Conservation (phyloP, 2,888 invertebrate genomes). For the Melanotus villosus region DNA sequence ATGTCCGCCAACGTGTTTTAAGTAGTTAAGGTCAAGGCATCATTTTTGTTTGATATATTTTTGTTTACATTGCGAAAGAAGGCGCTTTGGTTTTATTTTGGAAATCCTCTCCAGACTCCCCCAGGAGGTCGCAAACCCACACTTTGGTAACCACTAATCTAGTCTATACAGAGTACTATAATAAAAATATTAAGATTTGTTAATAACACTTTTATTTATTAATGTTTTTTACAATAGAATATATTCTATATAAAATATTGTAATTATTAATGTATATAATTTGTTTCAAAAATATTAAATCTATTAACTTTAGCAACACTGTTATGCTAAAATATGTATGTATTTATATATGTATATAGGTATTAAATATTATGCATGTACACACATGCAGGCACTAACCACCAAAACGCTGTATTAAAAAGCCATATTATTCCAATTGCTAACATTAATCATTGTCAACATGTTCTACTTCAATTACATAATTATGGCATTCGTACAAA, state of each 20-base stretch:
- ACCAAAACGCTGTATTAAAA: conserved; percentile 15
- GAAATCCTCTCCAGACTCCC: too few species aligned
- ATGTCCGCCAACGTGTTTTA: too few species aligned
- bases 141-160: too few species aligned
- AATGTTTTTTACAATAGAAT: conserved; percentile 23
- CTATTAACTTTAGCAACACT: conserved; percentile 23
- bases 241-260: conserved; percentile 41
- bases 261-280: conserved; percentile 32
- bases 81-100: too few species aligned
- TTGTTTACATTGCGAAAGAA: too few species aligned
- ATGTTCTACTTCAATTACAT: neutral
- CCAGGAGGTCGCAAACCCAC: too few species aligned
- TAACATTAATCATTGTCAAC: neutral
- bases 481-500: neutral
- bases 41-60: too few species aligned
- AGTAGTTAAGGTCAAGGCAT: too few species aligned
- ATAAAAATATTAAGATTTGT: too few species aligned
- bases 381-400: conserved; percentile 26
- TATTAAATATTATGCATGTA: conserved; percentile 26
- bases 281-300: conserved; percentile 43
- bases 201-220: conserved; percentile 28
- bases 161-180: too few species aligned
- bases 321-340: conserved; percentile 15
- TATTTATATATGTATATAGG: too few species aligned
- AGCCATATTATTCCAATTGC: conserved; percentile 12